Conservation (phyloP, 2,888 invertebrate genomes). For the Rhamnusium bicolor region DNA sequence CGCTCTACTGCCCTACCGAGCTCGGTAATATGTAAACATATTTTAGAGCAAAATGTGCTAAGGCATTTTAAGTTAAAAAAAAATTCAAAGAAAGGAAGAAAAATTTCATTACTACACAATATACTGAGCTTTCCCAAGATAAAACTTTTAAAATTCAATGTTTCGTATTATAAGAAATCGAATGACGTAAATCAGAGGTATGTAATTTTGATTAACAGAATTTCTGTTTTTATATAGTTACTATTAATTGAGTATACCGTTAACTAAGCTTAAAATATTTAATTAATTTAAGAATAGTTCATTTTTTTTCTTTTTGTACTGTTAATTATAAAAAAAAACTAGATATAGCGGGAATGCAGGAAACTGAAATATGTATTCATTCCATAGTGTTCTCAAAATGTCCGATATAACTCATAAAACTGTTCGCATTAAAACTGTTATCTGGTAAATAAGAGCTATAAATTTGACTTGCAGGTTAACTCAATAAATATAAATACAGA, state of each 20-base stretch:
- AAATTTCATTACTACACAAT: too few species aligned
- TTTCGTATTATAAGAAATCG: background rate
- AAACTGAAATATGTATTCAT: background rate
- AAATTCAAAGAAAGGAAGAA: too few species aligned
- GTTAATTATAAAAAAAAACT: background rate
- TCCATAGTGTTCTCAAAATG: background rate
- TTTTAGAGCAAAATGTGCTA: too few species aligned
- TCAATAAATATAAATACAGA: slow-evolving; percentile 2
- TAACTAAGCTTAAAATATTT: background rate
- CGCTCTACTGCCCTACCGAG: too few species aligned
- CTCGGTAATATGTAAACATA: too few species aligned
- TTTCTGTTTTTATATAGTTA: background rate
- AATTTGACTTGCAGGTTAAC: slow-evolving; percentile 3
- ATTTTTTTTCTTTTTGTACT: background rate
- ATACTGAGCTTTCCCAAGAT: too few species aligned
- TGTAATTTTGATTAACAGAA: background rate
- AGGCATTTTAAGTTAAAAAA: too few species aligned
- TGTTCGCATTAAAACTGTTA: background rate
- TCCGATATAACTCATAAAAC: background rate
- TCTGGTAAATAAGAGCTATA: background rate
- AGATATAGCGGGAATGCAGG: background rate
- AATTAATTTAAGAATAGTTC: background rate
- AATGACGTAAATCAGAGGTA: background rate
- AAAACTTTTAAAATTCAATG: too few species aligned
- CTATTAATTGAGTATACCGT: too few species aligned